Base-by-base conservation (phyloP, 1,140 invertebrate genomes). In the Palaemon carinicauda region DNA sequence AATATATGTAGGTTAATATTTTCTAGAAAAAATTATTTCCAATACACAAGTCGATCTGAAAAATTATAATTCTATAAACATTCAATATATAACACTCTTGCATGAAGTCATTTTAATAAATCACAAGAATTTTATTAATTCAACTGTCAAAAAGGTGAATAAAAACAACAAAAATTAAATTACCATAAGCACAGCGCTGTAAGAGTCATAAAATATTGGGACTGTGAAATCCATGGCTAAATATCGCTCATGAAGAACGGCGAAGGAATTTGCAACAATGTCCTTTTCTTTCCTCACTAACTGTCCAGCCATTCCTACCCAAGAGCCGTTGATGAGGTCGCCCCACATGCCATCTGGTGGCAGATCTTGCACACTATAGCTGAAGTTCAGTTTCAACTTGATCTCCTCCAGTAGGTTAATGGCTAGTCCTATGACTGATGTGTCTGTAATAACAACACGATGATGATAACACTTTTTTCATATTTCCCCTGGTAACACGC, bases 291-390 rank as follows among this genome's bases (percentile, higher is more conserved):
- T n/a, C 10, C 73, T 29, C 29, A 84, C 73, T 17, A 84, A n/a
- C 82, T 84, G 82, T 15, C 82, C 82, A 29, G 82, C 82, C 82
- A 84, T 75, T 29, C 82, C 82, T 31, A 56, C 50, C 82, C 82
- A 84, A 3, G 82, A 54, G 41, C 82, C 82, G 53, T 84, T 84
- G 4, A 84, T n/a, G 9, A 77, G 15, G 10, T 75, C 82, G 3
- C 69, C 82, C 82, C 82, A 84, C 50, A 60, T 33, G 15, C 73
- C 82, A 31, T 84, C 82, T n/a, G 82, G 82, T n/a, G 82, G 71
- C 51, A 50, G 15, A 14, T 54, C 53, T 21, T 84, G 82, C 1
- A 84, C 51, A 29, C n/a, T 15, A 52, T 84, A 84, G 51, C 50
- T 84, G 71, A 84, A 77, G 73, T 84, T 53, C 12, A 84, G 54